Percentiles rank a stretch among this genome's conserved stretches.
phyloP scores from a whole-genome alignment of 2,113 vertebrate species.

The Oncorhynchus keta region DNA sequence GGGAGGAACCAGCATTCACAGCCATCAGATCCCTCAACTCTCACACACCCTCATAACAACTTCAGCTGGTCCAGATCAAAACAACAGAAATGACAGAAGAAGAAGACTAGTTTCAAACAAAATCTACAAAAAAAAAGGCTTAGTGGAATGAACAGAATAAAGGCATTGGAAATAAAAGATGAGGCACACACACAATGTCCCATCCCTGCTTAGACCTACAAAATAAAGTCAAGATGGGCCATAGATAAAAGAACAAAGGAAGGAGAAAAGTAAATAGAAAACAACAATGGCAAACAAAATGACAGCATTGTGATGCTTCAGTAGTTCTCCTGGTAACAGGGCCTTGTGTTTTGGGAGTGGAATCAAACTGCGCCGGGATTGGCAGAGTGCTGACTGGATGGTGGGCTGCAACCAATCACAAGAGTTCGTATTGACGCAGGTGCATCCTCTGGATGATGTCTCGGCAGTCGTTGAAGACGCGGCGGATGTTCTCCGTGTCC shows the following conservation, averaged over 20 bases:
- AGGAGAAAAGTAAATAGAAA: neutral
- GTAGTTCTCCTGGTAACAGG: neutral
- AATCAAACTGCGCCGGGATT: neutral
- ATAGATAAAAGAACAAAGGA: constrained; percentile 45
- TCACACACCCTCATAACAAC: constrained; percentile 6
- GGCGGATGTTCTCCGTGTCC: constrained; percentile 94
- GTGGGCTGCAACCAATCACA: constrained; percentile 76
- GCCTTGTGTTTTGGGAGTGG: constrained; percentile 2
- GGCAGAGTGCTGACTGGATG: neutral
- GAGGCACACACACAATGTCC: neutral
- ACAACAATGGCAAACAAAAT: neutral
- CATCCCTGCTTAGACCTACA: constrained; percentile 3
- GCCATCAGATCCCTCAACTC: neutral
- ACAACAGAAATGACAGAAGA: constrained; percentile 28
- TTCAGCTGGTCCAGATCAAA: constrained; percentile 49
- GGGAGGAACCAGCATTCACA: neutral
- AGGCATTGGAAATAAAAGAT: constrained; percentile 4
- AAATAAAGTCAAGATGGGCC: constrained; percentile 44
- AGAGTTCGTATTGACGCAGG: constrained; percentile 95
- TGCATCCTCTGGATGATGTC: constrained; percentile 96
- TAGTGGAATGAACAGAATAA: constrained; percentile 71
- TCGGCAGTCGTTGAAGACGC: constrained; percentile 87
- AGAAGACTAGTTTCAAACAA: constrained; percentile 20
- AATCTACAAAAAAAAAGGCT: constrained; percentile 58
- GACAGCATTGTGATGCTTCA: neutral